Base-by-base conservation (phyloP, 35 echinoderm and acorn worm genomes). In the Apostichopus parvimensis region DNA sequence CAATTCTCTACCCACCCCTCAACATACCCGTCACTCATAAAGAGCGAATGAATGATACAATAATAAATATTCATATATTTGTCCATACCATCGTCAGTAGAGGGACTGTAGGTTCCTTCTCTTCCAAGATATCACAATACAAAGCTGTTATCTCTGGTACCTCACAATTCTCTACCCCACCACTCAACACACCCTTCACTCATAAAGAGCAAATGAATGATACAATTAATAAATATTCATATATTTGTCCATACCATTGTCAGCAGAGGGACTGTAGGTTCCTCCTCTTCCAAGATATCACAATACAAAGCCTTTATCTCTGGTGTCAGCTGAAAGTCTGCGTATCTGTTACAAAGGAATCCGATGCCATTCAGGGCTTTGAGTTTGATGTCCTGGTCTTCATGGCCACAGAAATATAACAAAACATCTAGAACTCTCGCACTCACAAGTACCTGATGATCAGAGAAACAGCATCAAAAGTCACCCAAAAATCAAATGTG, bases 321-420 rank as follows among this genome's bases (percentile, higher is more conserved):
- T 6, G 89, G 82, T 56, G 87, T 93, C 12, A 99, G 80, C 60
- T 96, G 82, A 87, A 94, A 96, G 75, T 92, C 90, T n/a, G 97
- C 95, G 80, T 98, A 93, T 68, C 93, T 90, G 94, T 96, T 96
- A 92, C 97, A 99, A 72, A 98, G 92, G 86, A 99, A 99, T 6
- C 97, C 97, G 20, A 96, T 80, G 56, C 97, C 97, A 86, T 91
- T 94, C 11, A 99, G 56, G 56, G 97, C 97, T 54, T 96, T 99
- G 23, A 99, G 66, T 76, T 92, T 55, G 91, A 98, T 94, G 53
- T 99, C 97, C 61, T 99, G 93, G 73, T 99, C 97, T 23, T 99
- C 97, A 10, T 92, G 91, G 8, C 66, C 73, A 64, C 95, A 95
- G 91, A 99, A 99, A 73, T 94, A 99, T 54, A 93, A 87, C 6